These are phyloP conservation scores for Eulacestoma nigropectus DNA, from an alignment of 2,113 vertebrate species.

Conservation along the genomic window DNA sequence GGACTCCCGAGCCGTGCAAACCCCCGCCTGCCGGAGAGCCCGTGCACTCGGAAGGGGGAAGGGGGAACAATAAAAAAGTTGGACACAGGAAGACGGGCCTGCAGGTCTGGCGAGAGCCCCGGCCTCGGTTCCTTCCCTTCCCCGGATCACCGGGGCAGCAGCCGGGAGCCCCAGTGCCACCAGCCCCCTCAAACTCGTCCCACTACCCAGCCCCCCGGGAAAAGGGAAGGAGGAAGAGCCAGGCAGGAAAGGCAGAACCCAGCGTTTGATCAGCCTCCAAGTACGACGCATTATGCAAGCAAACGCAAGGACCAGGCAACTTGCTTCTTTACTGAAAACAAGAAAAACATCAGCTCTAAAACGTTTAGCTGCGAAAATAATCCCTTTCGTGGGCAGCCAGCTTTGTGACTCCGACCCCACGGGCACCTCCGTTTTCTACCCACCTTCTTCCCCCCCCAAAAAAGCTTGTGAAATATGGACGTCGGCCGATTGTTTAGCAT, in stretches of 20 bases:
- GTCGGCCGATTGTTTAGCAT: conserved; percentile 58
- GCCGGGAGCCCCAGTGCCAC: neutral
- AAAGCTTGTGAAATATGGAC: conserved; percentile 55
- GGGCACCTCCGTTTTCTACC: neutral
- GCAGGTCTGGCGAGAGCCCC: conserved; percentile 28
- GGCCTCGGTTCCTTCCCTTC: neutral
- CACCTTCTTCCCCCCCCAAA: neutral
- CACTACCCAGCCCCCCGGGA: neutral
- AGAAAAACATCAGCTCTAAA: conserved; percentile 15
- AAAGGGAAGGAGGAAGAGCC: neutral
- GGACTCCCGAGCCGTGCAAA: neutral
- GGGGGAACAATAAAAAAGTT: conserved; percentile 68
- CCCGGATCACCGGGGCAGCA: neutral
- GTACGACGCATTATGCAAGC: conserved; percentile 64
- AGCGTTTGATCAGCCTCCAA: conserved; percentile 47
- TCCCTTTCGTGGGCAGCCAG: neutral
- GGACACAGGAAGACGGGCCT: conserved; percentile 65
- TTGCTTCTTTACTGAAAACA: conserved; percentile 15
- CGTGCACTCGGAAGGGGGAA: neutral
- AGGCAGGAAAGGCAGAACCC: conserved; percentile 29
- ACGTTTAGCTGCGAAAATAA: neutral
- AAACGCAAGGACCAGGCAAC: conserved; percentile 22
- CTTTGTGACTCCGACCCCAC: neutral
- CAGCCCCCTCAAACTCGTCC: neutral
- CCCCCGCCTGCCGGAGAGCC: neutral